Percentiles rank a stretch among this genome's conserved stretches.
phyloP scores from a whole-genome alignment of 2,797 vertebrate species.

The Pseudotriccus pelzelni region DNA sequence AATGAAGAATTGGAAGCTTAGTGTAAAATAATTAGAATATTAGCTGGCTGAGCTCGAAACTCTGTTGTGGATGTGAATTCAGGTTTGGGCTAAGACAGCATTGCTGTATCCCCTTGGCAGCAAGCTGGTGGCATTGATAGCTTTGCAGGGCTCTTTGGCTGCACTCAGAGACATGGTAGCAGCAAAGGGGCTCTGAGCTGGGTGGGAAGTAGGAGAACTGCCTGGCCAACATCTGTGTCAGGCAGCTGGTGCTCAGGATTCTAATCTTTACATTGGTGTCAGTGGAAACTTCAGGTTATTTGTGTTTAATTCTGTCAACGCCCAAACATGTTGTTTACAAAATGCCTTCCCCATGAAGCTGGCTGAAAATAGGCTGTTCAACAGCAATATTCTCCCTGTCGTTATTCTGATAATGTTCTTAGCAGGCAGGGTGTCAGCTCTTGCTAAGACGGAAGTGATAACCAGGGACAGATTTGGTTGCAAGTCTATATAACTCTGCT shows the following conservation, averaged over 20 bases:
- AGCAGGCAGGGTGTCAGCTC: slow-evolving; percentile 22
- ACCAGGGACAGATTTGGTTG: slow-evolving; percentile 27
- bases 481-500: slow-evolving; percentile 7
- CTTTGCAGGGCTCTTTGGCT: not conserved
- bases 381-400: not conserved
- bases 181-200: not conserved
- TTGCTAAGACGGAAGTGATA: slow-evolving; percentile 32
- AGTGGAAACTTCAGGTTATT: not conserved
- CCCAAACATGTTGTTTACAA: not conserved
- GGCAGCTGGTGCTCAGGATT: not conserved
- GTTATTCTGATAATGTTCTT: not conserved
- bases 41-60: not conserved
- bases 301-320: not conserved
- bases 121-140: not conserved
- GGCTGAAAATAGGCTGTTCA: not conserved
- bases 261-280: not conserved
- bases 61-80: not conserved
- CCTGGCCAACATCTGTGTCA: not conserved
- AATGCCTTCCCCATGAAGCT: not conserved
- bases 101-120: not conserved
- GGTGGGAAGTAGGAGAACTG: not conserved
- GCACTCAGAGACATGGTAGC: fast-evolving
- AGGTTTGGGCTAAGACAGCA: not conserved
- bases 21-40: not conserved
- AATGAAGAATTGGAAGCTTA: not conserved